Conservation (phyloP, 2,888 invertebrate species). For the Cosmia pyralina region DNA sequence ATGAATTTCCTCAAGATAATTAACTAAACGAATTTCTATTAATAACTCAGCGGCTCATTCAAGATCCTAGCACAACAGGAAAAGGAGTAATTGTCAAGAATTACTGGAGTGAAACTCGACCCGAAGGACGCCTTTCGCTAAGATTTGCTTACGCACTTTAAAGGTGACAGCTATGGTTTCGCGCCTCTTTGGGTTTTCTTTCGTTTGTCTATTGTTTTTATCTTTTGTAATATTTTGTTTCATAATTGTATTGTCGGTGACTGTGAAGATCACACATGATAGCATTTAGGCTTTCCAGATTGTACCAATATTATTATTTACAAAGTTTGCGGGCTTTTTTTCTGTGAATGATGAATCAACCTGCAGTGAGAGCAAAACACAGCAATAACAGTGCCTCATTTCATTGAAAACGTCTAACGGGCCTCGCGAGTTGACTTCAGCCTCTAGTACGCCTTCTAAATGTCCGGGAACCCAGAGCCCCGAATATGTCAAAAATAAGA, state of each 20-base stretch:
- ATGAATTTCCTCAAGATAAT: slow-evolving; percentile 49
- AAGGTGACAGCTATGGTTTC: slow-evolving; percentile 24
- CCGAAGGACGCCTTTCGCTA: not conserved
- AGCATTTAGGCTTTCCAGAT: not conserved
- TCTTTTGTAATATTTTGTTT: not conserved
- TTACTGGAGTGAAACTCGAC: slow-evolving; percentile 42
- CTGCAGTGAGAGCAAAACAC: not conserved
- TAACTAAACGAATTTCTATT: slow-evolving; percentile 39
- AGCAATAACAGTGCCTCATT: not conserved
- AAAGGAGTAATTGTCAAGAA: slow-evolving; percentile 44
- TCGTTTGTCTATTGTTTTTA: not conserved
- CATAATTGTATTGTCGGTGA: not conserved
- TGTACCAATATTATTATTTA: not conserved
- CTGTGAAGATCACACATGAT: not conserved
- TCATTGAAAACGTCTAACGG: too few species aligned
- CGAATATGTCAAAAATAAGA: too few species aligned
- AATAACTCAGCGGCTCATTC: slow-evolving; percentile 31
- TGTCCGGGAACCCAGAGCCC: too few species aligned
- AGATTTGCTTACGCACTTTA: slow-evolving; percentile 40
- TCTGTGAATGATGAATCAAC: not conserved
- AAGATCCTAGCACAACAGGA: slow-evolving; percentile 35
- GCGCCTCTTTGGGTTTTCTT: slow-evolving; percentile 13
- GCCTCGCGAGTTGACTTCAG: too few species aligned
- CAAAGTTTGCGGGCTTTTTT: not conserved
- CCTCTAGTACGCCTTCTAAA: too few species aligned